Base-by-base conservation (phyloP, 2,888 invertebrate genomes). In the Xestoiulus laeticollis region DNA sequence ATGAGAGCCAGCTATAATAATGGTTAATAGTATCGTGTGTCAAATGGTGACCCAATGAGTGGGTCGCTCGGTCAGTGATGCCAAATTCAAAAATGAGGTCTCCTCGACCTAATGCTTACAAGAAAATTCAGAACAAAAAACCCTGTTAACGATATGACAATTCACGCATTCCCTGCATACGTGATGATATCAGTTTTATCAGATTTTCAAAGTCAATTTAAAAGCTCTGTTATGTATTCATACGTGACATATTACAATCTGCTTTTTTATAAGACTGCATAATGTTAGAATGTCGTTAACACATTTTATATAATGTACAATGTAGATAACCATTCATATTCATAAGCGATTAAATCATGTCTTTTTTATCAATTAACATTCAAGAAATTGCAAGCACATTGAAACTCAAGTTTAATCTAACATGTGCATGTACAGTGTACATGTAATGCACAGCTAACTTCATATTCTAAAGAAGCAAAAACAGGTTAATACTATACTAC, bases 31-130 rank as follows among this genome's bases (percentile, higher is more conserved):
- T 26, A 26, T 30, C 16, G 30, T 32, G 78, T 78, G 30, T 78
- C 78, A 78, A 78, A 78, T 78, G 78, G 78, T 78, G 78, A 78
- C 78, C 78, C 30, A 78, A 78, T 85, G 85, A 43, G 44, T 38
- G 38, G 85, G 85, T 85, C 85, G 85, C 85, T 85, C 85, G 85
- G 85, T 85, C 85, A 85, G 85, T 85, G 85, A 38, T 43, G 85
- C 85, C 44, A 85, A 85, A 26, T 32, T 85, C 38, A 85, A 26
- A 85, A 85, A 43, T 85, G 85, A 38, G 85, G 85, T 85, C 85
- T 44, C 26, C 4, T 78, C 78, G 14, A 78, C 78, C 30, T 30
- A 78, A 78, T 78, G 78, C 30, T 78, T 78, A 30, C 78, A 78
- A 30, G 78, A 78, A 78, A 78, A 78, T 78, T 32, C 8, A 16